phyloP scores from a whole-genome alignment of 2,113 vertebrate genomes.

The Dasyprocta punctata region DNA sequence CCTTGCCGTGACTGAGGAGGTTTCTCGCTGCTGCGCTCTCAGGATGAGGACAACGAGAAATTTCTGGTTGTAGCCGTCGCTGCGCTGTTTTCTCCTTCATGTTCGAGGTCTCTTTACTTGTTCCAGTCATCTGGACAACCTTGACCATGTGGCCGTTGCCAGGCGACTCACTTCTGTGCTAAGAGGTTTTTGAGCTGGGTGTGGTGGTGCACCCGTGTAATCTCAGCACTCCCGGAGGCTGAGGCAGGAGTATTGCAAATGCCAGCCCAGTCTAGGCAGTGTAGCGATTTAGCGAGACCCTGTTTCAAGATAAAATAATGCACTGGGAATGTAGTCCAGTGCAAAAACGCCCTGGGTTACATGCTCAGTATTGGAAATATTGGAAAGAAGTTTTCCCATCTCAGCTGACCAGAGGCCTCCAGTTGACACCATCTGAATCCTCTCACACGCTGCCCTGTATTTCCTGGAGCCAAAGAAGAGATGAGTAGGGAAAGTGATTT shows the following conservation, averaged over 20 bases:
- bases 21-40: constrained; percentile 48
- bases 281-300: background rate
- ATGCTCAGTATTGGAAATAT: background rate
- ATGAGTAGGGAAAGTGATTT: constrained; percentile 57
- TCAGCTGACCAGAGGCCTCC: background rate
- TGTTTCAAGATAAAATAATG: background rate
- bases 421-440: background rate
- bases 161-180: background rate
- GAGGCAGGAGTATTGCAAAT: background rate
- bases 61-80: background rate
- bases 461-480: constrained; percentile 71
- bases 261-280: background rate
- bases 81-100: background rate
- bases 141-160: background rate
- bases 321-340: background rate
- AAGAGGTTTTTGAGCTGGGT: background rate
- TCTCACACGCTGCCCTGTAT: constrained; percentile 78
- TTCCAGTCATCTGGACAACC: constrained; percentile 34
- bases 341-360: background rate
- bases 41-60: constrained; percentile 64
- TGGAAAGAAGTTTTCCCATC: background rate
- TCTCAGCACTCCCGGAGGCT: background rate
- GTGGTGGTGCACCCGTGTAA: background rate
- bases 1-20: constrained; percentile 56
- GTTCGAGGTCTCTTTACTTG: background rate